phyloP scores from a whole-genome alignment of 2,888 invertebrate genomes.

The Argyra leucocephala region DNA sequence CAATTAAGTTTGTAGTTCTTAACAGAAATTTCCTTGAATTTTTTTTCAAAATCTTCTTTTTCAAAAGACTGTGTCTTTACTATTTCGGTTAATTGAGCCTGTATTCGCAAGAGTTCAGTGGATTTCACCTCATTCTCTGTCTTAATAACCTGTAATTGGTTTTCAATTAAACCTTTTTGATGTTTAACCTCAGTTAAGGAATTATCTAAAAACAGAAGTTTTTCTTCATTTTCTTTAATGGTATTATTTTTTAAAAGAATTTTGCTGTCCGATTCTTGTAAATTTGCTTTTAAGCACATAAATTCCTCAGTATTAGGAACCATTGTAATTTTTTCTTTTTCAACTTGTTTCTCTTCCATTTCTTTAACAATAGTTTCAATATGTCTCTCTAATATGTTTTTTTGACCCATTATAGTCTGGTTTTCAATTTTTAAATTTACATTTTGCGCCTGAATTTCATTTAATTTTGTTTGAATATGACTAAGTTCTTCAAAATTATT shows the following conservation, averaged over 20 bases:
- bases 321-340: not conserved
- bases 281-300: not conserved
- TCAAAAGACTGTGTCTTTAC: too few relatives aligned
- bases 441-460: not conserved
- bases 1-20: too few relatives aligned
- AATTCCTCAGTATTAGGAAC: not conserved
- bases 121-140: not conserved
- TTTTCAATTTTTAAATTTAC: not conserved
- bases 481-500: not conserved
- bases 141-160: not conserved
- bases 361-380: not conserved
- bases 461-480: not conserved
- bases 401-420: not conserved
- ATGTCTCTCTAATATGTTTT: not conserved
- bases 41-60: too few relatives aligned
- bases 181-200: not conserved
- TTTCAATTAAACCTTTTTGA: not conserved
- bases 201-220: not conserved
- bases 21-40: too few relatives aligned
- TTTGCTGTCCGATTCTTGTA: not conserved
- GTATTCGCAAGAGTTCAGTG: too few relatives aligned
- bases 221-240: not conserved
- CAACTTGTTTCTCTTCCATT: not conserved
- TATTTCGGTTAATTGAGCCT: too few relatives aligned
- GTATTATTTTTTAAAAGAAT: not conserved